Evolutionary conservation across 2,113 vertebrate species (phyloP).

Genomic region (Salvelinus namaycush): DNA sequence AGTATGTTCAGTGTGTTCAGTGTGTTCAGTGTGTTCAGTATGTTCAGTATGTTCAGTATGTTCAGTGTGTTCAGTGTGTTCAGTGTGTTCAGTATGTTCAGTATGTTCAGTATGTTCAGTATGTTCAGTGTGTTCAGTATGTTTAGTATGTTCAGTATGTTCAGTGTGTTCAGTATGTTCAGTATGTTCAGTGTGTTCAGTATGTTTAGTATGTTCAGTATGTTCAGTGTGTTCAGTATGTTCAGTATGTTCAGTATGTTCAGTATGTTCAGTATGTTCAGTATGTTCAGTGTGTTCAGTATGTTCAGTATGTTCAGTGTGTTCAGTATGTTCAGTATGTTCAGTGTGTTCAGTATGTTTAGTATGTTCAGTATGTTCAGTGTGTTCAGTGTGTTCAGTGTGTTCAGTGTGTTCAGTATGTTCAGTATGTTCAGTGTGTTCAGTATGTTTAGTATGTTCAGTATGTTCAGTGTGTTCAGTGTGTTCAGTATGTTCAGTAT

Average conservation of each 20-base stretch:
- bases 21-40: conserved; percentile 84
- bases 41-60: conserved; percentile 81
- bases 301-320: conserved; percentile 80
- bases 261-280: conserved; percentile 84
- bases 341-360: conserved; percentile 83
- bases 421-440: conserved; percentile 82
- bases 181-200: conserved; percentile 83
- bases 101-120: conserved; percentile 83
- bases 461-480: conserved; percentile 83
- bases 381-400: conserved; percentile 84
- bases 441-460: conserved; percentile 82
- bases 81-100: conserved; percentile 82
- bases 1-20: conserved; percentile 62
- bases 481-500: conserved; percentile 83
- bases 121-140: conserved; percentile 80
- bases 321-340: conserved; percentile 83
- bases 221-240: conserved; percentile 81
- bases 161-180: conserved; percentile 83
- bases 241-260: conserved; percentile 85
- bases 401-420: conserved; percentile 69
- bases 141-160: conserved; percentile 81
- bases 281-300: conserved; percentile 81
- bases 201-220: conserved; percentile 69
- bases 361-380: conserved; percentile 80
- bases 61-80: conserved; percentile 78